Evolutionary conservation across 2,113 vertebrate genomes (phyloP).

Genomic region (Sciurus niger): DNA sequence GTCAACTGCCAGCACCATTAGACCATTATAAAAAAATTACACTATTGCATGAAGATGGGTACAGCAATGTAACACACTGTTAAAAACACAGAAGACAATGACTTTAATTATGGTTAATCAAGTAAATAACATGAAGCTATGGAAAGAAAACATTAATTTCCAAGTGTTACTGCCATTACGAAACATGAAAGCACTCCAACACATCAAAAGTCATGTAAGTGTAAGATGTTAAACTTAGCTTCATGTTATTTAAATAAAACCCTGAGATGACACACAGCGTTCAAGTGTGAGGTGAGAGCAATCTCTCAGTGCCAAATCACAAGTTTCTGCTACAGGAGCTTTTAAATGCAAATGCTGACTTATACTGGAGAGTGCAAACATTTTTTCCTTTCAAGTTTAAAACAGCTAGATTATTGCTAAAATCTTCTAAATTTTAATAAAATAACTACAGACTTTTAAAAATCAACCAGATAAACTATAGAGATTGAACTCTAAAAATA

Average conservation of each 20-base stretch:
- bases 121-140: conserved; percentile 21
- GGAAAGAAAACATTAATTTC: conserved; percentile 54
- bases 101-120: conserved; percentile 43
- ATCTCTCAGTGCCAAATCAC: background rate
- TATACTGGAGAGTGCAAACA: background rate
- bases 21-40: background rate
- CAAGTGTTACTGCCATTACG: conserved; percentile 13
- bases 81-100: conserved; percentile 38
- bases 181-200: background rate
- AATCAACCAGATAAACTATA: background rate
- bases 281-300: background rate
- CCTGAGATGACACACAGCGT: background rate
- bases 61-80: background rate
- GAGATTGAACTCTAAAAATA: background rate
- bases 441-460: conserved; percentile 19
- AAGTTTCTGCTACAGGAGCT: background rate
- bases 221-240: background rate
- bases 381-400: conserved; percentile 33
- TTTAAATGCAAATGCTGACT: background rate
- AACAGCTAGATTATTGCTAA: conserved; percentile 23
- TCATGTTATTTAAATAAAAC: conserved; percentile 53
- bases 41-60: background rate
- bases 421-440: conserved; percentile 53
- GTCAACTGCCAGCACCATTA: background rate
- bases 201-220: conserved; percentile 18